Evolutionary conservation across 2,888 invertebrate genomes (phyloP), one percentile per base, ranked within the genome.

Genomic region (Scrobipalpa atriplicella): DNA sequence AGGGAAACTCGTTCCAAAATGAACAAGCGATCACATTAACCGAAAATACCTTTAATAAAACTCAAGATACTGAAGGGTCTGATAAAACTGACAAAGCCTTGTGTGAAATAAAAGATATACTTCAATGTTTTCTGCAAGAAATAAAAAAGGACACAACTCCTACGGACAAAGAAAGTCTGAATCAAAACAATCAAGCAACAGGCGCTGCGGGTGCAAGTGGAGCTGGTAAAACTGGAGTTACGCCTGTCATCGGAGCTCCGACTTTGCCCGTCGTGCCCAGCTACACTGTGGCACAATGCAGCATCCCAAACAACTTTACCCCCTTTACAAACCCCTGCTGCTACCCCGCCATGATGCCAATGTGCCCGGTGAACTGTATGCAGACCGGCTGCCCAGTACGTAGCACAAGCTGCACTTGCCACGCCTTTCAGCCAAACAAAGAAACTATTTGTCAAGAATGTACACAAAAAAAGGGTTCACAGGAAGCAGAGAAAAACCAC

Each of bases 31-130:
- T 19, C n/a, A 13, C 47, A 63, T 13, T 36, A 13, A 73, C 78
- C 63, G 81, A 86, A 62, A 78, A 76, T 19, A 70, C 78, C 11
- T 67, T 82, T n/a, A 85, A 84, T 66, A 83, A 83, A 74, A 81
- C 81, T 8, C 82, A 84, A 70, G 81, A 83, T 58, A 79, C 78
- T 0, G 79, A 81, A 47, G 69, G 72, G 38, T 75, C 76, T 47
- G 85, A 88, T 58, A 88, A 85, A 80, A 88, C 90, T 6, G 90
- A 90, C 66, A 87, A 84, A 77, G 83, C 90, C 1, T 74, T 92
- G n/a, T 79, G 75, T 67, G 92, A 92, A 86, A 91, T 92, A 63
- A 92, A 92, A 77, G 83, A 89, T 66, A 87, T 91, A 62, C 77
- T 92, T 11, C 89, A 90, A 76, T 85, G 68, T 65, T 92, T 92